Evolutionary conservation across 1,140 invertebrate genomes (phyloP).

Genomic region (Halesus radiatus): DNA sequence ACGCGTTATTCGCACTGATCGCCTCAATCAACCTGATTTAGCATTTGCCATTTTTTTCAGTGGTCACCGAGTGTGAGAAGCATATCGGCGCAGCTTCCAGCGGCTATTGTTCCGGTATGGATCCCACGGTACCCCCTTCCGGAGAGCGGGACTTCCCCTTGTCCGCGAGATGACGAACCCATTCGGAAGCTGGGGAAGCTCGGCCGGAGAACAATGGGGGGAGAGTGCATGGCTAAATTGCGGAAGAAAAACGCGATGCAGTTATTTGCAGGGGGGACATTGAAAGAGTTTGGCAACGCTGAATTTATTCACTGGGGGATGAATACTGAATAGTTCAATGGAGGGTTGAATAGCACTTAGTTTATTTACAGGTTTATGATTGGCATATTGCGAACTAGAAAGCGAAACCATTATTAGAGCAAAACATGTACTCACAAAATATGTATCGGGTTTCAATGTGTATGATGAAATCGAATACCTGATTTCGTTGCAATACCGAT

Average conservation of each 20-base stretch:
- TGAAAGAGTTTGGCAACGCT: conserved; percentile 37
- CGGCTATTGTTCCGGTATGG: conserved; percentile 47
- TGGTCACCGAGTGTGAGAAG: conserved; percentile 54
- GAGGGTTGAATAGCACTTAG: conserved; percentile 1
- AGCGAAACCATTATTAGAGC: conserved; percentile 29
- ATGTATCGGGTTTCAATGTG: background rate
- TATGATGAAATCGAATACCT: background rate
- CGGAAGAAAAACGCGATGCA: conserved; percentile 47
- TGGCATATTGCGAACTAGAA: conserved; percentile 39
- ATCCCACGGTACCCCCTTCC: conserved; percentile 50
- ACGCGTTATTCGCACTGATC: conserved; percentile 18
- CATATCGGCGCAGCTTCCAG: conserved; percentile 1
- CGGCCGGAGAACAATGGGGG: background rate
- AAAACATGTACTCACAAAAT: background rate
- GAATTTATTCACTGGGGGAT: conserved; percentile 33
- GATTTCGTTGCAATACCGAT: background rate
- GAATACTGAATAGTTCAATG: background rate
- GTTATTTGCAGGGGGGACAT: conserved; percentile 44
- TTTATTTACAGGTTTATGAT: conserved; percentile 45
- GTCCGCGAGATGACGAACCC: background rate
- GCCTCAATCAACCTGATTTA: conserved; percentile 22
- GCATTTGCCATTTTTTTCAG: background rate
- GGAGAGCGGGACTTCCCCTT: too few relatives aligned
- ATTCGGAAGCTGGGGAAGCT: conserved; percentile 48
- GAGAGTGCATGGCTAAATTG: conserved; percentile 46